Evolutionary conservation across 2,888 invertebrate genomes (phyloP).

Genomic region (Metacarcinus magister): DNA sequence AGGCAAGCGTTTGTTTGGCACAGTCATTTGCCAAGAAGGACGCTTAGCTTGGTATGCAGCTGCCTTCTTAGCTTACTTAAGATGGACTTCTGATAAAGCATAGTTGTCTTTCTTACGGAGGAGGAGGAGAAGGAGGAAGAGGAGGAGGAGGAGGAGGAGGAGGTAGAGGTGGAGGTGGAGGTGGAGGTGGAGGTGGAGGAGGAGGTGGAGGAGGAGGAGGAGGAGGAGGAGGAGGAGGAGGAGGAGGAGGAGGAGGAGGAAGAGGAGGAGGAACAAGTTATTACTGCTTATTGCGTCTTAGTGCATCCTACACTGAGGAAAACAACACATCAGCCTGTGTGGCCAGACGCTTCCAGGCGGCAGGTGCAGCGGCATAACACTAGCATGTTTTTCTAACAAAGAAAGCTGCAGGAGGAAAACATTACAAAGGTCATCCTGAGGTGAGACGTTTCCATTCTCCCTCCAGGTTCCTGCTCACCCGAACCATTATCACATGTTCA

Average conservation of each 20-base stretch:
- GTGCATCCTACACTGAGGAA: not conserved
- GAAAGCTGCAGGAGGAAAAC: not conserved
- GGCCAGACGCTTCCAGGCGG: not conserved
- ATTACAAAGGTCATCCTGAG: not conserved
- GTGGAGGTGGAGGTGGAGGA: not conserved
- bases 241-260: not conserved
- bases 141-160: not conserved
- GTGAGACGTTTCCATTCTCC: not conserved
- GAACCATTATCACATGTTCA: slow-evolving; percentile 19
- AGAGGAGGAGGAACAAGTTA: not conserved
- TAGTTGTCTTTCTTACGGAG: not conserved
- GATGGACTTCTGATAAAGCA: not conserved
- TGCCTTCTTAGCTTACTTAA: not conserved
- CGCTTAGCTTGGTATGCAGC: not conserved
- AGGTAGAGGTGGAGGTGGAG: not conserved
- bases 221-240: not conserved
- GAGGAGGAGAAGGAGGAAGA: not conserved
- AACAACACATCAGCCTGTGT: not conserved
- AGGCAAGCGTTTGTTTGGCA: not conserved
- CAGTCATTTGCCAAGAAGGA: slow-evolving; percentile 14
- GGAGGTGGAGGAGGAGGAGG: not conserved
- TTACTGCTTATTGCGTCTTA: not conserved
- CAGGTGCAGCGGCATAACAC: not conserved
- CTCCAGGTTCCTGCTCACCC: not conserved
- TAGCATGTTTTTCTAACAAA: not conserved